Percentiles rank a stretch among this genome's conserved stretches.
Conservation (phyloP, 2,888 invertebrate genomes). For the Pristionchus exspectatus region DNA sequence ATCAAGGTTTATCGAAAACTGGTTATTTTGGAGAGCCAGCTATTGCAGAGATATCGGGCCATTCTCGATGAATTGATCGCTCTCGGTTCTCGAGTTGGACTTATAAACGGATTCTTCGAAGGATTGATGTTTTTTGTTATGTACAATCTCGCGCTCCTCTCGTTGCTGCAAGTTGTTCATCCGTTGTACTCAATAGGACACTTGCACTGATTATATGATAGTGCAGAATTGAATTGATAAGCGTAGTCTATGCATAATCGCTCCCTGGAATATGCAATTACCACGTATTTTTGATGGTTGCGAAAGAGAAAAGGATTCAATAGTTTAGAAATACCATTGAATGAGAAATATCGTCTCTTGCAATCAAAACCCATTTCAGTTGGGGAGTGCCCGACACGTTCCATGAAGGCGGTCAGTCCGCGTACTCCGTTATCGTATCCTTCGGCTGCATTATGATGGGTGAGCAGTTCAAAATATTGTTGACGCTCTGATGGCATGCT, state of each 20-base stretch:
- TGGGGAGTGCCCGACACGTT: neutral
- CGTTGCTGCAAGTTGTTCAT: neutral
- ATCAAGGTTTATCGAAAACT: constrained; percentile 52
- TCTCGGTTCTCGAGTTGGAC: neutral
- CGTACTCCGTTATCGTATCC: neutral
- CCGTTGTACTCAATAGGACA: neutral
- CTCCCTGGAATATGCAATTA: too few relatives aligned
- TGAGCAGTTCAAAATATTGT: too few relatives aligned
- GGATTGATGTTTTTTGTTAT: constrained; percentile 13
- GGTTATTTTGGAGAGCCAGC: too few relatives aligned
- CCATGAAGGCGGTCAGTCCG: neutral
- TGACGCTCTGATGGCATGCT: too few relatives aligned
- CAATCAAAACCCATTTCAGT: neutral
- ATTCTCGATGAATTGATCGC: neutral
- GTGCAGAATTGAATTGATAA: too few relatives aligned
- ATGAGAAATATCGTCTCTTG: neutral
- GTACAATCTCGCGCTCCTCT: neutral
- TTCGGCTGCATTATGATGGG: constrained; percentile 34
- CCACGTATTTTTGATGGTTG: too few relatives aligned
- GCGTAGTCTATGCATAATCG: too few relatives aligned
- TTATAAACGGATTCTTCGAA: constrained; percentile 7
- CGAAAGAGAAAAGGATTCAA: neutral
- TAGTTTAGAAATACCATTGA: too few relatives aligned
- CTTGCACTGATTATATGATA: neutral
- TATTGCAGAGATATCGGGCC: neutral